Evolutionary conservation across 2,113 vertebrate genomes (phyloP), one percentile per base, ranked within the genome.

Genomic region (Numenius arquata): DNA sequence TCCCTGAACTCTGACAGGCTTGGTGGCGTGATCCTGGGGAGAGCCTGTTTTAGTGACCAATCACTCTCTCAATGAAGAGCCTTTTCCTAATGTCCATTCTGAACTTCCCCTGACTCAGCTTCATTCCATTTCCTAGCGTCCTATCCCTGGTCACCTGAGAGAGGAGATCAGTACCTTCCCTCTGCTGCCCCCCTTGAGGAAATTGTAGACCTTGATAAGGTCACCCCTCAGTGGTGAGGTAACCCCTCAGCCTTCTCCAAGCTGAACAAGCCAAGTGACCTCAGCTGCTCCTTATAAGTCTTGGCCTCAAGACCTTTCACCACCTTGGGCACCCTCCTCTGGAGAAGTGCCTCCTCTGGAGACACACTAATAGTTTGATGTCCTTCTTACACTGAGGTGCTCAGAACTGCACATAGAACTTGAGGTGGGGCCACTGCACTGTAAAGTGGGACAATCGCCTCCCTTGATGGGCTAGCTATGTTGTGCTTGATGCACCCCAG

Each of bases 401-500:
- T 47, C 71, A 76, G 53, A 83, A 53, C 40, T 34, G 56, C 55
- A 40, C 38, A 7, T 19, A 34, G 45, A 20, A 25, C 45, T 61
- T 1, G 1, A 76, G 47, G 17, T 48, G 36, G 18, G 21, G n/a
- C 21, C 2, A 4, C 41, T 5, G 20, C 70, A 30, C 27, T 6
- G 18, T 13, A 23, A 30, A 41, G 40, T 36, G n/a, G n/a, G 12
- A 34, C 40, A 19, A 0, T 68, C 29, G 6, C n/a, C 22, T 63
- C 11, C 30, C 21, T 74, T 0, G 1, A 15, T 30, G 3, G 2
- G 29, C 45, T 68, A 12, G 11, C 47, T 41, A 4, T 53, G 61
- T 14, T 40, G 32, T 79, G 25, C 74, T 52, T 73, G 59, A 27
- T 43, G 36, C 6, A 20, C 18, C 23, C 15, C 18, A 14, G 50